A percentile compares a stretch with the other conserved stretches of the same genome.
Conservation (phyloP, 2,888 invertebrate genomes). For the Agriopis marginaria region DNA sequence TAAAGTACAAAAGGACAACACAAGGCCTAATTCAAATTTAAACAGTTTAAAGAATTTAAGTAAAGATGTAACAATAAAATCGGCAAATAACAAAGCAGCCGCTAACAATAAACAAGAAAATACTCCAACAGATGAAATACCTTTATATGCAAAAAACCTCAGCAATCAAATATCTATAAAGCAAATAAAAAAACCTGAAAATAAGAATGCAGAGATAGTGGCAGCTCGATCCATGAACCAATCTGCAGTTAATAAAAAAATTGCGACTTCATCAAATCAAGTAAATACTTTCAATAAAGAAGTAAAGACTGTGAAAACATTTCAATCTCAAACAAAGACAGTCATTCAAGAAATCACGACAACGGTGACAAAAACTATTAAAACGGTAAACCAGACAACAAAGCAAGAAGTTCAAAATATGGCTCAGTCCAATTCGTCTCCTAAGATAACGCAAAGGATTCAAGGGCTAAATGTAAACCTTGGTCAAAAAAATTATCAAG, state of each 20-base stretch:
- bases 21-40: constrained; percentile 50
- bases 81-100: constrained; percentile 31
- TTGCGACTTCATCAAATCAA: constrained; percentile 62
- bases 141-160: constrained; percentile 47
- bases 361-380: constrained; percentile 81
- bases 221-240: constrained; percentile 33
- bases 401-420: constrained; percentile 70
- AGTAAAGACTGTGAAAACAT: constrained; percentile 73
- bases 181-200: constrained; percentile 52
- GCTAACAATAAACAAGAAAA: constrained; percentile 28
- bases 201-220: constrained; percentile 37
- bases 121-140: constrained; percentile 40
- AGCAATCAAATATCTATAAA: constrained; percentile 58
- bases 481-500: constrained; percentile 60
- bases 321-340: constrained; percentile 75
- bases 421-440: constrained; percentile 52
- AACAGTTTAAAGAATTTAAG: constrained; percentile 64
- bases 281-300: constrained; percentile 72
- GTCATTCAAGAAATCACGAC: constrained; percentile 81
- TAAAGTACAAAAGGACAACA: constrained; percentile 51
- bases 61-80: constrained; percentile 64
- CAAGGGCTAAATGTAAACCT: constrained; percentile 56
- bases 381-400: constrained; percentile 75
- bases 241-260: constrained; percentile 57
- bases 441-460: constrained; percentile 57